Evolutionary conservation across 2,888 invertebrate species (phyloP).

Genomic region (Sinohyriopsis cumingii): DNA sequence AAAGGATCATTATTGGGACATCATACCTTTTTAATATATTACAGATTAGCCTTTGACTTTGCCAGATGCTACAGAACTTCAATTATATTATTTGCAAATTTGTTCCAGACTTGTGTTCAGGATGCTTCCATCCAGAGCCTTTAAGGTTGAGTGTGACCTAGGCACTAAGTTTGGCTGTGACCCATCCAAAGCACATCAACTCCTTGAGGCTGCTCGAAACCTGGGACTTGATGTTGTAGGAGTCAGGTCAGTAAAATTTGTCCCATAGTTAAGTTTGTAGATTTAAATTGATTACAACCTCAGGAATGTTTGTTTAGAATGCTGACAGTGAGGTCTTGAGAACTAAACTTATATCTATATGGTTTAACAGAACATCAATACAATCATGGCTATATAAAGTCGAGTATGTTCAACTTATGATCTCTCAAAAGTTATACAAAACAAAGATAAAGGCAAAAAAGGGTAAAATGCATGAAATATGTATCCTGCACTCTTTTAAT

Average conservation of each 20-base stretch:
- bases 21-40: no score
- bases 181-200: slow-evolving; percentile 72
- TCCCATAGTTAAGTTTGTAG: not conserved
- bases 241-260: slow-evolving; percentile 69
- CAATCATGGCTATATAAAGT: not conserved
- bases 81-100: no score
- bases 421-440: no score
- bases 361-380: no score
- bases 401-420: not conserved
- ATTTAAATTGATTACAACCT: no score
- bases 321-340: not conserved
- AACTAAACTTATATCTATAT: not conserved
- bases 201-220: slow-evolving; percentile 80
- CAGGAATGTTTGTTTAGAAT: not conserved
- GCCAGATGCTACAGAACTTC: no score
- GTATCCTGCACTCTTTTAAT: no score
- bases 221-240: slow-evolving; percentile 83
- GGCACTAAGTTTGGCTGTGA: slow-evolving; percentile 95
- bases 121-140: slow-evolving; percentile 75
- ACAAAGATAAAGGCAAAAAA: no score
- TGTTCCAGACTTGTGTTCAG: slow-evolving; percentile 66
- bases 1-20: no score
- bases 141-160: slow-evolving; percentile 76
- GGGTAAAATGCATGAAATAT: no score
- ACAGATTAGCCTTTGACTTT: no score